These are phyloP conservation scores for Oscheius sp. DNA, from an alignment of 2,888 invertebrate species.

Conservation along the genomic window DNA sequence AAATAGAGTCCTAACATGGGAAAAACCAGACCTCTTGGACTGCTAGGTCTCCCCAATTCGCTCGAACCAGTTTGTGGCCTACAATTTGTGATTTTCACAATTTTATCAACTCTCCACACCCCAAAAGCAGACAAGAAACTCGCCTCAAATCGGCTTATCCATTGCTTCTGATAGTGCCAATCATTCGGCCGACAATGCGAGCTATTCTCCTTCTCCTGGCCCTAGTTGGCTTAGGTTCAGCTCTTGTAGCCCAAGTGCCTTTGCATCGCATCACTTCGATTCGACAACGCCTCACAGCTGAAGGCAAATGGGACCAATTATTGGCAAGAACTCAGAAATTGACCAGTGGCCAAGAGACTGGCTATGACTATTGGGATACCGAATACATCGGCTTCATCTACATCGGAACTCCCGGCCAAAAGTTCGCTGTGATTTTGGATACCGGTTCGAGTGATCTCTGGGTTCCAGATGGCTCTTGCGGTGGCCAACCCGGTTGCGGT, in stretches of 20 bases:
- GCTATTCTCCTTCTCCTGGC: background rate
- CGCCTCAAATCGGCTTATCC: too few species aligned
- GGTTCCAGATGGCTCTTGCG: conserved; percentile 28
- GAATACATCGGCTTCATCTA: conserved; percentile 25
- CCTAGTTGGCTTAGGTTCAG: background rate
- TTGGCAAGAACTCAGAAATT: background rate
- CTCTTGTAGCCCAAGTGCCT: background rate
- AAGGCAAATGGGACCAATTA: background rate
- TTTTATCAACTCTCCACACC: too few species aligned
- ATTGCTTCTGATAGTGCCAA: too few species aligned
- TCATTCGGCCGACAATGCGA: too few species aligned
- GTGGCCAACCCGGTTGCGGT: conserved; percentile 29
- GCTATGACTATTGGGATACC: conserved; percentile 29
- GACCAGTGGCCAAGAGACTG: conserved; percentile 7
- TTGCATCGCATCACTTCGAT: conserved; percentile 1
- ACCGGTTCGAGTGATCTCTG: conserved; percentile 34
- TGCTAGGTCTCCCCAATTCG: too few species aligned
- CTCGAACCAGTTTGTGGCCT: too few species aligned
- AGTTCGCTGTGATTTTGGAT: conserved; percentile 31
- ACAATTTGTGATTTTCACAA: too few species aligned
- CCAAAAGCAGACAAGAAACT: too few species aligned
- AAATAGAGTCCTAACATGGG: too few species aligned
- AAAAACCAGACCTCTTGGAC: too few species aligned
- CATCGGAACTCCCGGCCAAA: conserved; percentile 28
- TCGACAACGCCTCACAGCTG: background rate